Conservation (phyloP, 2,797 vertebrate species). For the Dromococcyx pavoninus region DNA sequence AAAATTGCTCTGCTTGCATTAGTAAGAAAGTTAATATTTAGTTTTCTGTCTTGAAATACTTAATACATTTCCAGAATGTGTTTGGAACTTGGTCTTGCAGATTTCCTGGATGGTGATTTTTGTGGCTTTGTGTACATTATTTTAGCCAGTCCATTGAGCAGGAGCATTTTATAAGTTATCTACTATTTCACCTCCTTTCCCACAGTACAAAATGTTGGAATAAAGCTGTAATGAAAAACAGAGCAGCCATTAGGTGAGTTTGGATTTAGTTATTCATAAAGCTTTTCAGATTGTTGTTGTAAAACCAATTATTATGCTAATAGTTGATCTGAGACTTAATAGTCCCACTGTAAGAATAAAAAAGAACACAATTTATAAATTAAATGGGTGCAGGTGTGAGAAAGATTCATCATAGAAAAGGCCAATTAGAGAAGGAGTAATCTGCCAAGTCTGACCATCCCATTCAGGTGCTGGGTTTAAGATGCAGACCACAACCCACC, state of each 20-base stretch:
- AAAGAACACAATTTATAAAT: neutral
- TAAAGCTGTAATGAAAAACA: neutral
- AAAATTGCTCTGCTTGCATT: neutral
- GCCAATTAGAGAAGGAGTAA: neutral
- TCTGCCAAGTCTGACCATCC: neutral
- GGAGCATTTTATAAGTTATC: constrained; percentile 2
- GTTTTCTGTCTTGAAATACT: neutral
- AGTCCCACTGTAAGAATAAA: neutral
- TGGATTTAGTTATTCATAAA: neutral
- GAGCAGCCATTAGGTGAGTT: neutral
- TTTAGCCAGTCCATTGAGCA: neutral
- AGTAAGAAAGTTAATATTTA: constrained; percentile 42
- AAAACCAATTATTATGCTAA: neutral
- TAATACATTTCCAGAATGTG: neutral
- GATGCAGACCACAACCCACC: neutral
- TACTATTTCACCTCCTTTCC: neutral
- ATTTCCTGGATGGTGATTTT: constrained; percentile 5
- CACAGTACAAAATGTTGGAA: neutral
- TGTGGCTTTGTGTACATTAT: neutral
- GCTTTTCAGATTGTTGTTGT: neutral
- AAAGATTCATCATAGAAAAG: neutral
- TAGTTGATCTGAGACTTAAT: neutral
- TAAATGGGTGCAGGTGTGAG: neutral
- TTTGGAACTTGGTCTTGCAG: neutral
- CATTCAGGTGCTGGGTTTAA: neutral